phyloP scores from a whole-genome alignment of 2,113 vertebrate genomes.

The Saguinus imperator region DNA sequence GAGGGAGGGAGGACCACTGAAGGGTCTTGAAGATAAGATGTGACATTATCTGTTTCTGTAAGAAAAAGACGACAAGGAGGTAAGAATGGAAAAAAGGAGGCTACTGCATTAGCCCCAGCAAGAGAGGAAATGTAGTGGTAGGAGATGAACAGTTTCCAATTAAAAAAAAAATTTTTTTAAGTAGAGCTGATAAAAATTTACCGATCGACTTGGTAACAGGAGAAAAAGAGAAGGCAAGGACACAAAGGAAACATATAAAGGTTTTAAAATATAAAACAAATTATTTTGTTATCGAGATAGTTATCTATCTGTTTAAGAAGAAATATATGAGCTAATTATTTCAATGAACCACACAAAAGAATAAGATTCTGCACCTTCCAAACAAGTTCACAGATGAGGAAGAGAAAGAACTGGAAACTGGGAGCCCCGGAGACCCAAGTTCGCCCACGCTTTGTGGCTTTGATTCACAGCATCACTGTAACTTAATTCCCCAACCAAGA shows the following conservation, averaged over 20 bases:
- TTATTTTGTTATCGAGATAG: constrained; percentile 9
- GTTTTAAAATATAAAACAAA: constrained; percentile 7
- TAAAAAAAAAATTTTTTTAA: neutral
- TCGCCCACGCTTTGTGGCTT: neutral
- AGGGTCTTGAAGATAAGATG: neutral
- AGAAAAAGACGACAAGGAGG: neutral
- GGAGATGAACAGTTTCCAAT: neutral
- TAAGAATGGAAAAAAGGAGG: neutral
- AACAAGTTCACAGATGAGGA: neutral
- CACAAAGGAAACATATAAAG: neutral
- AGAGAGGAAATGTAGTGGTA: neutral
- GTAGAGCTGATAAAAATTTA: constrained; percentile 12
- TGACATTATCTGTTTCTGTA: neutral
- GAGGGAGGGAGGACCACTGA: neutral
- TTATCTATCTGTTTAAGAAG: neutral
- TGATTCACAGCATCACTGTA: neutral
- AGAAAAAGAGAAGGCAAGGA: neutral
- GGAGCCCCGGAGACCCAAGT: neutral
- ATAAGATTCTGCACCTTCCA: neutral
- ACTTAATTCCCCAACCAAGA: neutral
- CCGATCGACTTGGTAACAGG: neutral
- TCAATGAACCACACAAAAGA: neutral
- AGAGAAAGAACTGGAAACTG: neutral
- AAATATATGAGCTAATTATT: neutral
- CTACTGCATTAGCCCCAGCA: too few species aligned